Base-by-base conservation (phyloP, 2,888 invertebrate species). In the Rapana venosa region DNA sequence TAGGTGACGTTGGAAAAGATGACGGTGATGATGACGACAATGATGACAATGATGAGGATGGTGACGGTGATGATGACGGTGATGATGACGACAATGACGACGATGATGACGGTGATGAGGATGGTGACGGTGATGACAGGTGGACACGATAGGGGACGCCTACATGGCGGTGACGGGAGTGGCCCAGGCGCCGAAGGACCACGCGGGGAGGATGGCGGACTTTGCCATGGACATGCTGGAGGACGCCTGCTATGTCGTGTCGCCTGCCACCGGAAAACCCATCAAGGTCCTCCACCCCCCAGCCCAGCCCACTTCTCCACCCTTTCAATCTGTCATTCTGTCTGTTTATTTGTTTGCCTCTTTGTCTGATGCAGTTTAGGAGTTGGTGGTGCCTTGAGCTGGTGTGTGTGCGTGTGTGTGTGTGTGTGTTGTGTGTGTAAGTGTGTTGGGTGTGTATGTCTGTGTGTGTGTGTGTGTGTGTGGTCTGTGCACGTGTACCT, bases 201-300 rank as follows among this genome's bases (percentile, higher is more conserved):
- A 95, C 88, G 95, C 94, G 0, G 93, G 93, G 74, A 92, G 93
- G 0, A 93, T 95, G 47, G 94, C 94, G 22, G 93, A 94, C 91
- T 94, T 94, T 83, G 93, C 94, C n/a, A 92, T 95, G 87, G 95
- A 93, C 88, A 95, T 95, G 93, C 70, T 94, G 30, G 88, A 91
- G 2, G 93, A 93, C 8, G 93, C 94, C 1, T 85, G 91, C 17
- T 90, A 93, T n/a, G 94, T 95, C 0, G 87, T 88, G 26, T 95
- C 94, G 0, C 26, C 95, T 0, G 93, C 93, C 26, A 93, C 93
- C 8, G 92, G 93, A 5, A 93, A 92, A 87, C 94, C 94, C 8
- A 87, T 94, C n/a, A 93, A 94, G 94, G 94, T 94, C 1, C 32
- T 79, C 22, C 30, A 11, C 61, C 32, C 35, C 17, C 11, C 15